Evolutionary conservation across 1,140 invertebrate genomes (phyloP).

Genomic region (Semibalanus balanoides): DNA sequence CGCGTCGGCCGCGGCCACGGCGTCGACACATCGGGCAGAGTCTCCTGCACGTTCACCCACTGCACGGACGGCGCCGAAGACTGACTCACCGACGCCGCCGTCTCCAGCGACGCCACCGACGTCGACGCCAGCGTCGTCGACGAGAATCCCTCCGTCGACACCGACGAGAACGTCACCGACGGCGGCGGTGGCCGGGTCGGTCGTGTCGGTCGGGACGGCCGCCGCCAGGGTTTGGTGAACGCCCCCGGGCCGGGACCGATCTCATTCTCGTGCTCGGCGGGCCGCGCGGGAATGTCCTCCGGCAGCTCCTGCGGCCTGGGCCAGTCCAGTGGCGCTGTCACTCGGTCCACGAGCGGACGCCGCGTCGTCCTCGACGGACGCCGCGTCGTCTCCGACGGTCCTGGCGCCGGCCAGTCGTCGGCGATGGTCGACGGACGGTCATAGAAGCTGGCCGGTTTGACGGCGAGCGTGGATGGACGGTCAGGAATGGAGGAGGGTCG

Average conservation of each 20-base stretch:
- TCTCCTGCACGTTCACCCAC: not conserved
- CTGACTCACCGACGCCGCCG: not conserved
- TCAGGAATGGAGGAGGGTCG: not conserved
- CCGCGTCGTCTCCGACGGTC: too few relatives aligned
- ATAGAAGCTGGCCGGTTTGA: not conserved
- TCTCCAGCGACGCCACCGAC: too few relatives aligned
- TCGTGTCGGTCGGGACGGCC: not conserved
- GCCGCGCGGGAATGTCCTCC: not conserved
- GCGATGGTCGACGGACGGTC: not conserved
- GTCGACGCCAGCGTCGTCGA: too few relatives aligned
- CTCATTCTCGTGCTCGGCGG: not conserved
- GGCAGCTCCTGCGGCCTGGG: not conserved
- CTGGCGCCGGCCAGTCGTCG: not conserved
- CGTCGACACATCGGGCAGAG: not conserved
- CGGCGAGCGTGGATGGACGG: not conserved
- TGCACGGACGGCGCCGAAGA: not conserved
- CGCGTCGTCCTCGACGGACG: too few relatives aligned
- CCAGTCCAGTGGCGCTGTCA: not conserved
- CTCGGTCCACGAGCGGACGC: not conserved
- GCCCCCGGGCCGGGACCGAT: not conserved
- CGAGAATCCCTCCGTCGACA: too few relatives aligned
- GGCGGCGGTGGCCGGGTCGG: too few relatives aligned
- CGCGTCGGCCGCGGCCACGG: not conserved
- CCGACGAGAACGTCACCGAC: too few relatives aligned
- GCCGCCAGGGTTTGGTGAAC: not conserved